phyloP scores from a whole-genome alignment of 92 coral and sea anemone species.

The Bergia puertoricense region DNA sequence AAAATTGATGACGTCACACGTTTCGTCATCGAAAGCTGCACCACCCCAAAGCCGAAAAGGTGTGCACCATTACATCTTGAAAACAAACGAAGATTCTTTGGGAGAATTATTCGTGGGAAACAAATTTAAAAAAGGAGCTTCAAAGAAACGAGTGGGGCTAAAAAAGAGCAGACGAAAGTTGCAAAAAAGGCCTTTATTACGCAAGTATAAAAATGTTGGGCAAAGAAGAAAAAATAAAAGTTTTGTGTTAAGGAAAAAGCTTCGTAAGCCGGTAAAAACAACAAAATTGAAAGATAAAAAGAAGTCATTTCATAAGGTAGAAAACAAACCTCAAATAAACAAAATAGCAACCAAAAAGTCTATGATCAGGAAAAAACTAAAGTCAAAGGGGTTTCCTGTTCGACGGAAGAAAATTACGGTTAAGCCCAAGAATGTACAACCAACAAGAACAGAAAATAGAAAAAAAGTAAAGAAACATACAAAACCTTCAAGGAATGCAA shows the following conservation, averaged over 20 bases:
- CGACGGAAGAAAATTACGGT: background rate
- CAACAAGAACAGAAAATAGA: background rate
- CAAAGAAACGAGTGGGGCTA: constrained; percentile 40
- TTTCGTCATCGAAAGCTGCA: constrained; percentile 19
- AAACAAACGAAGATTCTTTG: constrained; percentile 70
- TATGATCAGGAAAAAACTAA: constrained; percentile 24
- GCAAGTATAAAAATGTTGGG: background rate
- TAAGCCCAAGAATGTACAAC: background rate
- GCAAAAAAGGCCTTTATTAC: background rate
- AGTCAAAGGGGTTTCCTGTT: background rate
- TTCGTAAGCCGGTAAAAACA: background rate
- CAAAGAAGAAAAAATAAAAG: constrained; percentile 9
- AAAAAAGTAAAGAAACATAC: background rate
- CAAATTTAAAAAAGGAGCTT: constrained; percentile 49
- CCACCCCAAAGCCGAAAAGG: background rate
- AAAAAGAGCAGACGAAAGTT: background rate
- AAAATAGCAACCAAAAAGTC: constrained; percentile 15
- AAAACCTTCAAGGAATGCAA: background rate
- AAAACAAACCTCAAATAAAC: background rate
- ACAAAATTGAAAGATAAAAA: background rate
- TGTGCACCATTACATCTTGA: constrained; percentile 56
- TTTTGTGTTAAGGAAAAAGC: background rate
- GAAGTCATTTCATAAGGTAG: background rate
- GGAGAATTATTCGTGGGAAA: constrained; percentile 67
- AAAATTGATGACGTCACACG: constrained; percentile 15